Evolutionary conservation across 2,797 vertebrate genomes (phyloP).

Genomic region (Sciurus vulgaris): DNA sequence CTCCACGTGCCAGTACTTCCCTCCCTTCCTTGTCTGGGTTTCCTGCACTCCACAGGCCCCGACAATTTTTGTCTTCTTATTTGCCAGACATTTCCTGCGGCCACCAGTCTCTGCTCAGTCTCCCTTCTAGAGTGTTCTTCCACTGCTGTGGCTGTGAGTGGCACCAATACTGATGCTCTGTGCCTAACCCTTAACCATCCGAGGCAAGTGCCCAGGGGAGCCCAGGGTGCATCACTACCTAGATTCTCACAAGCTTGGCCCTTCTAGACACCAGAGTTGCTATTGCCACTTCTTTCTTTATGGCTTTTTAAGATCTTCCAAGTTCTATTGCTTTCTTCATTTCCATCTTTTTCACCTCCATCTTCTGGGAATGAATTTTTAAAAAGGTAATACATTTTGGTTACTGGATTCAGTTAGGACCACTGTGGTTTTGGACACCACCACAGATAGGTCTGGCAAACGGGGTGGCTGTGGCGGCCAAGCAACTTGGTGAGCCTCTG

Average conservation of each 20-base stretch:
- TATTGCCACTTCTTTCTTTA: neutral
- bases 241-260: neutral
- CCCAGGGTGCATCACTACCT: neutral
- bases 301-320: neutral
- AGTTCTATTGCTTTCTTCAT: neutral
- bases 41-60: neutral
- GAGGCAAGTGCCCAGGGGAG: neutral
- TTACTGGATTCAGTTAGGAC: constrained; percentile 18
- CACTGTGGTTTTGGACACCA: neutral
- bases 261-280: neutral
- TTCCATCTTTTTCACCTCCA: constrained; percentile 1
- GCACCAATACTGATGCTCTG: neutral
- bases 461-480: neutral
- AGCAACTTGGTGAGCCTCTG: neutral
- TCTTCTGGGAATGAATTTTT: neutral
- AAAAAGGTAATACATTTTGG: neutral
- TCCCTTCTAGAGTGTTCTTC: constrained; percentile 18
- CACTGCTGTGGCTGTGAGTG: neutral
- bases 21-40: neutral
- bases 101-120: neutral
- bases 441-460: neutral
- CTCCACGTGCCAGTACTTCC: neutral
- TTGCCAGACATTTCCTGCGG: neutral
- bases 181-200: neutral
- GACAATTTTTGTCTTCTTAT: neutral